Percentiles rank a stretch among this genome's conserved stretches.
Evolutionary conservation across 2,888 invertebrate species (phyloP).

Genomic region (Gnatocerus cornutus): DNA sequence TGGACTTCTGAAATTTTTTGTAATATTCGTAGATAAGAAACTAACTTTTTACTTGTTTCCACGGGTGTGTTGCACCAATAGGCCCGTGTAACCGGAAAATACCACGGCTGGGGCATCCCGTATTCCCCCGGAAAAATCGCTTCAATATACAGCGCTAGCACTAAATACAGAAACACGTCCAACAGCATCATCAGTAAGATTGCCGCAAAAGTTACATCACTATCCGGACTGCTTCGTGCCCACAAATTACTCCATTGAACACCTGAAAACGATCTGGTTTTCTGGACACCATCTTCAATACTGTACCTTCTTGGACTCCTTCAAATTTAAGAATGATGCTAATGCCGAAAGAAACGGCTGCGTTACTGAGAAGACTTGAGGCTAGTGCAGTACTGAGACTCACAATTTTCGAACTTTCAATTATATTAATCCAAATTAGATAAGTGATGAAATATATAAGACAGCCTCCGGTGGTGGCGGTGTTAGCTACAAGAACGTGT

Average conservation of each 20-base stretch:
- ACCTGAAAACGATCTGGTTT: background rate
- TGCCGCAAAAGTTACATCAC: constrained; percentile 79
- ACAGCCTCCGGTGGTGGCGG: constrained; percentile 82
- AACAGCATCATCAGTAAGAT: constrained; percentile 80
- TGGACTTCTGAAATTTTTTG: too few species aligned
- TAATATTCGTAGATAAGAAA: too few species aligned
- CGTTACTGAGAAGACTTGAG: constrained; percentile 80
- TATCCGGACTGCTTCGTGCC: constrained; percentile 76
- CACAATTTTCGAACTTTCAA: constrained; percentile 71
- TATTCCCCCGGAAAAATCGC: constrained; percentile 87
- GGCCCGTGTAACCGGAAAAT: constrained; percentile 78
- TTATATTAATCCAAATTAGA: constrained; percentile 78
- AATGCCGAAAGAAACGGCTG: constrained; percentile 85
- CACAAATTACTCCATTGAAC: constrained; percentile 78
- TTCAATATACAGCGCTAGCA: constrained; percentile 87
- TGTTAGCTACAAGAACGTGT: constrained; percentile 80
- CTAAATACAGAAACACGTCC: constrained; percentile 80
- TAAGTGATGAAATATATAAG: constrained; percentile 83
- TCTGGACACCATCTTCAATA: too few species aligned
- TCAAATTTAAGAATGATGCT: constrained; percentile 81
- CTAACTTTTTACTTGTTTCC: background rate
- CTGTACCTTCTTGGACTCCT: constrained; percentile 77
- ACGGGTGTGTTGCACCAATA: constrained; percentile 26
- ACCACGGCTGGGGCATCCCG: constrained; percentile 86
- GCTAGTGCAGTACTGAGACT: constrained; percentile 76